Percentiles rank a stretch among this genome's conserved stretches.
Evolutionary conservation across 2,888 invertebrate species (phyloP).

Genomic region (Chrysina gloriosa): DNA sequence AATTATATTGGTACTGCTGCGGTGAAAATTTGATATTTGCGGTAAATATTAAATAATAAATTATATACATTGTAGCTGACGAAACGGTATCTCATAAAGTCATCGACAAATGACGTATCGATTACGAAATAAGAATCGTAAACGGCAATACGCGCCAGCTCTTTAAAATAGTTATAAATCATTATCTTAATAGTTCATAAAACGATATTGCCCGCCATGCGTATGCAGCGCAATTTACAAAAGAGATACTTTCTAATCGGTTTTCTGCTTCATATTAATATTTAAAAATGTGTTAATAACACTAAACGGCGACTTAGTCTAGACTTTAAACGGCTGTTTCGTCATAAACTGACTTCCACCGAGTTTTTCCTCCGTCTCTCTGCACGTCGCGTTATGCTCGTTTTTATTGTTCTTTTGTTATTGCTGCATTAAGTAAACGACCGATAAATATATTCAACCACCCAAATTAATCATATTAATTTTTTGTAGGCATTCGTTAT

Average conservation of each 20-base stretch:
- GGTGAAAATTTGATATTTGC: too few species aligned
- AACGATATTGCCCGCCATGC: conserved; percentile 41
- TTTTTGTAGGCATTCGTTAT: too few species aligned
- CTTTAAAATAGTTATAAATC: conserved; percentile 50
- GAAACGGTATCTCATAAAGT: too few species aligned
- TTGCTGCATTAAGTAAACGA: too few species aligned
- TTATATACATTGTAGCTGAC: too few species aligned
- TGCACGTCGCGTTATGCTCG: neutral
- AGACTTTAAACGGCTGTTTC: conserved; percentile 2
- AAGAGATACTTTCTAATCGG: conserved; percentile 14
- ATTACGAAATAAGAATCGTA: conserved; percentile 40
- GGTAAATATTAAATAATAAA: too few species aligned
- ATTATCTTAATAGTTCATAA: conserved; percentile 51
- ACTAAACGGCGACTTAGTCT: conserved; percentile 1
- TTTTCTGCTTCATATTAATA: conserved; percentile 8
- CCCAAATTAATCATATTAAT: too few species aligned
- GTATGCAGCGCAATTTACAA: neutral
- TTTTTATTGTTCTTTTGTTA: neutral
- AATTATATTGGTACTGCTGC: too few species aligned
- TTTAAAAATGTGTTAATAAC: conserved; percentile 13
- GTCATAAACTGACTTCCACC: neutral
- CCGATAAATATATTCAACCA: too few species aligned
- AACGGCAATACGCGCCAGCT: conserved; percentile 45
- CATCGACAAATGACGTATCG: neutral
- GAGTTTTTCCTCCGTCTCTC: neutral